Base-by-base conservation (phyloP, 2,888 invertebrate genomes). In the Camptogramma bilineatum region DNA sequence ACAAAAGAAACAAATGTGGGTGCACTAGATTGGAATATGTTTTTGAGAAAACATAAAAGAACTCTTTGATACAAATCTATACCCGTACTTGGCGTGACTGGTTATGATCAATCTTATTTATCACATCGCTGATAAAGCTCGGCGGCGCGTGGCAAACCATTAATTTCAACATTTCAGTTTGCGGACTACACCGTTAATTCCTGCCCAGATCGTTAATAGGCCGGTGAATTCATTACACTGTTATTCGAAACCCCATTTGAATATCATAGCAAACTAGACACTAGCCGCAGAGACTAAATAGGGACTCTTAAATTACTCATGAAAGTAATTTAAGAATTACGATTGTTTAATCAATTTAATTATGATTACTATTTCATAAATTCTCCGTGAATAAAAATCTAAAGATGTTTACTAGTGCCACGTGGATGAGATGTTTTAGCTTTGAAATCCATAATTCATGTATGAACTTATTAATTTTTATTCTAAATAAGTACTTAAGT, bases 161-260 rank as follows among this genome's bases (percentile, higher is more conserved):
- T 73, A 72, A 73, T 72, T 74, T 68, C 52, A 68, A 72, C 56
- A 58, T 72, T 73, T 72, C 64, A 71, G 72, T 69, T 69, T 65
- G 65, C 65, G 63, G 55, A 60, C 39, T 62, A 57, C 61, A 71
- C 76, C 72, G 68, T 75, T 74, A 63, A 71, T 55, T 75, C 19
- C 16, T 70, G 72, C 61, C 72, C 34, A 39, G 34, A 39, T 39
- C 10, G 71, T 68, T 68, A 70, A 70, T 74, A 67, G 67, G 73
- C 70, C 76, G 72, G 66, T 71, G 70, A 73, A 71, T 69, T 70
- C 55, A 65, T 66, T 69, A 59, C 64, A 66, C 65, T 68, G 65
- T 69, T 66, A 51, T 59, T 66, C 58, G 57, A 59, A 56, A 56
- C 57, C 55, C 46, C 28, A 66, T 65, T 64, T 67, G 58, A 52